phyloP scores from a whole-genome alignment of 2,888 invertebrate genomes.

The Abscondita cerata region DNA sequence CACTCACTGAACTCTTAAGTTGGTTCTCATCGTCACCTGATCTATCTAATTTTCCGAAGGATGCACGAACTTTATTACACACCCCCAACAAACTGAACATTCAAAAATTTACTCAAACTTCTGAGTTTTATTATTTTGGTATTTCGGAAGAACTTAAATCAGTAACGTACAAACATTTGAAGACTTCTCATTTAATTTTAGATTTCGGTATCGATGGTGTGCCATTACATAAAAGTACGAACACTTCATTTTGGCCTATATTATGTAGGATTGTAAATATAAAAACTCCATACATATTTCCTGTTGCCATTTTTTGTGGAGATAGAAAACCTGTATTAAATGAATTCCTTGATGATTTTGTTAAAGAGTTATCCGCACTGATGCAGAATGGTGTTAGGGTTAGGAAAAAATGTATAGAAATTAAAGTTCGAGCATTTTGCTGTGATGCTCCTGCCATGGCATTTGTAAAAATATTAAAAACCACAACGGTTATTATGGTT shows the following conservation, averaged over 20 bases:
- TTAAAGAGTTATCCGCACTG: no score
- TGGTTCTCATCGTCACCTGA: not conserved
- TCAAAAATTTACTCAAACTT: no score
- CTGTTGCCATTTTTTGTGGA: not conserved
- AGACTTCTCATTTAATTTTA: not conserved
- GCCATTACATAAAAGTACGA: not conserved
- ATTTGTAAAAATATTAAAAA: no score
- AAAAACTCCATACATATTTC: not conserved
- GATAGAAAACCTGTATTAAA: not conserved
- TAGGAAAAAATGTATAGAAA: no score
- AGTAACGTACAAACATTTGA: not conserved
- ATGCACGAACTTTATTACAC: no score
- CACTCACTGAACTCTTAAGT: not conserved
- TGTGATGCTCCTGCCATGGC: conserved; percentile 6
- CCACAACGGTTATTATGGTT: no score
- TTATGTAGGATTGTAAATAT: not conserved
- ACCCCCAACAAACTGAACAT: not conserved
- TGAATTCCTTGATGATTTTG: no score
- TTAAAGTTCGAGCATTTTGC: not conserved
- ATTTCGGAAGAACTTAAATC: no score
- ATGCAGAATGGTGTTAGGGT: no score
- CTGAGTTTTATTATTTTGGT: conserved; percentile 2
- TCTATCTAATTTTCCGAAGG: not conserved
- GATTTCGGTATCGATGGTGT: not conserved
- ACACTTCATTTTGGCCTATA: not conserved